Percentiles rank a stretch among this genome's conserved stretches.
phyloP scores from a whole-genome alignment of 1,140 invertebrate species.

The Heliconius nattereri region DNA sequence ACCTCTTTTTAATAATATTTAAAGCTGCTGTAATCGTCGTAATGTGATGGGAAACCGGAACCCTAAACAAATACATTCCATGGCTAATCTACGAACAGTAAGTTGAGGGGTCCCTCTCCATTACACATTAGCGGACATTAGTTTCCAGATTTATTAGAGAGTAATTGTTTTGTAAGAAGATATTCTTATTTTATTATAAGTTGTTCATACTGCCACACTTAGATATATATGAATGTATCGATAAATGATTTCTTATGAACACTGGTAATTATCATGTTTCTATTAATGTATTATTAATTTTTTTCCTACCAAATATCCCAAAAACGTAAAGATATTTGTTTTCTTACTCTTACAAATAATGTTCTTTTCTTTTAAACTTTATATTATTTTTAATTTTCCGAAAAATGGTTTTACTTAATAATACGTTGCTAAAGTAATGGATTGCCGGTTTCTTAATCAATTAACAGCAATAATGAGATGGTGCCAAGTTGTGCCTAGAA shows the following conservation, averaged over 20 bases:
- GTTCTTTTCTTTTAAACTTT: not conserved
- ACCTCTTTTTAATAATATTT: slow-evolving; percentile 6
- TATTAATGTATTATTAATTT: no score
- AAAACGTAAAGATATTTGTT: not conserved
- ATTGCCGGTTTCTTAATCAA: slow-evolving; percentile 27
- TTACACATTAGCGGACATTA: slow-evolving; percentile 37
- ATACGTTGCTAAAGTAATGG: not conserved
- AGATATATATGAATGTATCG: no score
- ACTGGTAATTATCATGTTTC: no score
- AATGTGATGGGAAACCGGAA: slow-evolving; percentile 31
- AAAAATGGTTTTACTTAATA: not conserved
- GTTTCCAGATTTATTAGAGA: slow-evolving; percentile 11
- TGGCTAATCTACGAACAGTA: slow-evolving; percentile 65
- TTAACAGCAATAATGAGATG: slow-evolving; percentile 18
- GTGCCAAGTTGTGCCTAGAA: slow-evolving; percentile 64
- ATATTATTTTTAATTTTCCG: not conserved
- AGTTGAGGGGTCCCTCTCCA: slow-evolving; percentile 50
- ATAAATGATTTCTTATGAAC: no score
- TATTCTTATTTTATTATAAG: slow-evolving; percentile 1
- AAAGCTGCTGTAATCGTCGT: slow-evolving; percentile 21
- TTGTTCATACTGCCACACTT: not conserved
- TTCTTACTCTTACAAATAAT: not conserved
- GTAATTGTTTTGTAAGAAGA: slow-evolving; percentile 3
- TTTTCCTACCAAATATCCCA: no score
- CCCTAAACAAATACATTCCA: slow-evolving; percentile 69